A percentile compares a stretch with the other conserved stretches of the same genome.
phyloP scores from a whole-genome alignment of 2,113 vertebrate genomes.

The Chamaea fasciata region DNA sequence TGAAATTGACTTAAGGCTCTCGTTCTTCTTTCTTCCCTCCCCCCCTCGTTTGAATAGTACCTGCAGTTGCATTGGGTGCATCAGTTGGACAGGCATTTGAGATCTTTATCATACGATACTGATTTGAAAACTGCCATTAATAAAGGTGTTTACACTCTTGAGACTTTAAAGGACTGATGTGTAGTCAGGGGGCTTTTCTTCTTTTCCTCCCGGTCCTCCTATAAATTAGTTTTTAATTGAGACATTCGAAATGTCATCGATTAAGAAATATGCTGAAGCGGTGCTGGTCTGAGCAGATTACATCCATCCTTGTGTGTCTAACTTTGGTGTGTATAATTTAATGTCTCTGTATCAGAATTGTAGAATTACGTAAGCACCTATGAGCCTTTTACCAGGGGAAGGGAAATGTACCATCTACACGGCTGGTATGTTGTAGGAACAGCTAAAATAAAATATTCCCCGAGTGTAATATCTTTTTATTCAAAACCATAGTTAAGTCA shows the following conservation, averaged over 20 bases:
- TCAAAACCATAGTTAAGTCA: background rate
- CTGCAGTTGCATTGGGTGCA: background rate
- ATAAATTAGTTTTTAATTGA: background rate
- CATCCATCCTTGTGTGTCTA: background rate
- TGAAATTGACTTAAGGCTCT: background rate
- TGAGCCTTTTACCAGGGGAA: background rate
- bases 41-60: background rate
- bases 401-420: background rate
- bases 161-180: background rate
- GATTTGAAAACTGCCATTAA: slow-evolving; percentile 17
- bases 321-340: background rate
- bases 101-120: background rate
- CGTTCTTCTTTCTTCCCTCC: background rate
- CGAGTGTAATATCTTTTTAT: fast-evolving
- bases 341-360: background rate
- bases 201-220: background rate
- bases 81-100: background rate
- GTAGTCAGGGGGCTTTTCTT: background rate
- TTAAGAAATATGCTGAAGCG: background rate
- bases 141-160: background rate
- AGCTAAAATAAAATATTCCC: background rate
- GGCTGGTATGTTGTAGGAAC: background rate
- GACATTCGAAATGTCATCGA: background rate
- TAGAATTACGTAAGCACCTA: background rate
- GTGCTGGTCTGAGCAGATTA: background rate